Evolutionary conservation across 2,797 vertebrate species (phyloP), one percentile per base, ranked within the genome.

Genomic region (Iguana delicatissima): DNA sequence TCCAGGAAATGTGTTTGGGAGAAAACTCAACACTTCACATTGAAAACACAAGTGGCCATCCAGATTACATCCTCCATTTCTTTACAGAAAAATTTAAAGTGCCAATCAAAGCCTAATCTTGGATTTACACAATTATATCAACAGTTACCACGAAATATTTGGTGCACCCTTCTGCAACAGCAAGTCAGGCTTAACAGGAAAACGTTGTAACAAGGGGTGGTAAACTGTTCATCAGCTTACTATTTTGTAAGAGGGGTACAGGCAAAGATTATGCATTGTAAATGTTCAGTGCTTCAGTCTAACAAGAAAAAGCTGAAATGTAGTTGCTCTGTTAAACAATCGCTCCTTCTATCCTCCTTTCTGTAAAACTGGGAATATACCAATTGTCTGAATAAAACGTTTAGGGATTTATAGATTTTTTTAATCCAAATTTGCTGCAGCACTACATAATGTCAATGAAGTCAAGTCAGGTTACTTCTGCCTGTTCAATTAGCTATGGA

Each of bases 11-110:
- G 96, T 96, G 95, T 98, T 96, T 95, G 94, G 96, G 92, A 96
- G 74, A 93, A 95, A 97, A 90, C 89, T 93, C 96, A 97, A 96
- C 96, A 97, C 86, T 97, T 97, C 97, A 97, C 97, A 97, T 96
- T 96, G 96, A 97, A 96, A 96, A 97, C 94, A 97, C 94, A 97
- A 93, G 96, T 95, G 94, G 95, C 95, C 92, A 93, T 94, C 94
- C 94, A 93, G 95, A 94, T 97, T 90, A 94, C 72, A 93, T 87
- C 95, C 96, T 95, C 77, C 92, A 86, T 96, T 93, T 92, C 94
- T 92, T 87, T 90, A 95, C 90, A 91, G 94, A 96, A 94, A 96
- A 96, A 96, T 95, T 87, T 93, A 88, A 97, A 97, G 94, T 97
- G 96, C 94, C 97, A 96, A 97, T 97, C 94, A 95, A 96, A 97